A percentile compares a stretch with the other conserved stretches of the same genome.
Conservation (phyloP, 2,888 invertebrate genomes). For the Chesias legatella region DNA sequence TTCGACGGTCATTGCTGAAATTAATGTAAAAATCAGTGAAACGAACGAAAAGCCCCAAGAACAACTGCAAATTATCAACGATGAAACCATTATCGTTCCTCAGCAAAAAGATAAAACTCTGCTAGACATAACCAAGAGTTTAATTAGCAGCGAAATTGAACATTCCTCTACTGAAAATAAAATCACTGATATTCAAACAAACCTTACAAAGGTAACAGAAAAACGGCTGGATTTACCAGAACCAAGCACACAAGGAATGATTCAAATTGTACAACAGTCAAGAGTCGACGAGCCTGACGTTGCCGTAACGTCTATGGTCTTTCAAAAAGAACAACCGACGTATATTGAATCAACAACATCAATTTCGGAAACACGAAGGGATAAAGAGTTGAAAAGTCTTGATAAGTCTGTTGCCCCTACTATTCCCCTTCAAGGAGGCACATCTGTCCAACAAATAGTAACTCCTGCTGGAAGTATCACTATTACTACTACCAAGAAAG, state of each 20-base stretch:
- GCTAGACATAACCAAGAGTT: constrained; percentile 24
- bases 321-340: constrained; percentile 10
- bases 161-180: constrained; percentile 19
- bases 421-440: constrained; percentile 5
- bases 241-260: constrained; percentile 4
- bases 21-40: constrained; percentile 43
- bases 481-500: constrained; percentile 19
- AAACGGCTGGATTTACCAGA: constrained; percentile 2
- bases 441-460: constrained; percentile 10
- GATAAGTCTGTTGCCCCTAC: constrained; percentile 6
- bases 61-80: constrained; percentile 15
- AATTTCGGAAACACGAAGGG: constrained; percentile 9
- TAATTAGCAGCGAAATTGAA: constrained; percentile 34
- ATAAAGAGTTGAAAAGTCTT: constrained; percentile 6
- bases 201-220: constrained; percentile 1
- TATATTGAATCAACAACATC: constrained; percentile 15
- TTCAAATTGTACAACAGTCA: constrained; percentile 16
- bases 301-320: constrained; percentile 9
- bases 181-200: background rate
- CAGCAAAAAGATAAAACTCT: constrained; percentile 15
- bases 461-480: constrained; percentile 13
- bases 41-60: constrained; percentile 16
- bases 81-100: constrained; percentile 8
- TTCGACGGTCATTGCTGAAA: constrained; percentile 49
- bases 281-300: constrained; percentile 18